Base-by-base conservation (phyloP, 2,113 vertebrate species). In the Seriola quinqueradiata region DNA sequence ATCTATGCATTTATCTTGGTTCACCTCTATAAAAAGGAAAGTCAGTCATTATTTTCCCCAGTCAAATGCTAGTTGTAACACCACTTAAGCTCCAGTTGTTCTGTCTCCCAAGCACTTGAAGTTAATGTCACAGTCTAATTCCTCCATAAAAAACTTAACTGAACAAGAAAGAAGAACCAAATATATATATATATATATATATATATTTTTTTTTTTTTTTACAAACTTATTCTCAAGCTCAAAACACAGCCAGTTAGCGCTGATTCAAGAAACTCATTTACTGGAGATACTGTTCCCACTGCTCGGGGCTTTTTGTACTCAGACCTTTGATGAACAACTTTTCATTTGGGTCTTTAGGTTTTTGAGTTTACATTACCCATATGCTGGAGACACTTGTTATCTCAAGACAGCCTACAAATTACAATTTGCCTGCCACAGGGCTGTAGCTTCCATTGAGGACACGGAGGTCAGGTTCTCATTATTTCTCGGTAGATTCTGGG, bases 321-420 rank as follows among this genome's bases (percentile, higher is more conserved):
- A 23, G 23, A 76, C 58, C 67, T 74, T 80, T 75, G 71, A 88
- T 76, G 44, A 90, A 70, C 70, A 75, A 75, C 52, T 78, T 61
- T 83, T 81, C 61, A 70, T 75, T 48, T 60, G 52, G 21, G 44
- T 68, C 70, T 79, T 32, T 40, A 55, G 11, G 38, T 84, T 70
- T 77, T 65, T 52, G 11, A 67, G 48, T 79, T 85, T 69, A 69
- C 70, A 79, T 75, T 79, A 60, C 44, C 19, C n/a, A 73, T 59
- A 28, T 54, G 36, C 40, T 9, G 36, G 23, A 48, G 70, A 75
- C 0, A 8, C 38, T 75, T 67, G 40, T 58, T 81, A 57, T 75
- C 54, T 68, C 16, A 38, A 79, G 76, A 52, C 21, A 4, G 12
- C 36, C 21, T 64, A 21, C 55, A 52, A 79, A 79, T 73, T 59